Conservation (phyloP, 2,113 vertebrate genomes). For the Myrmecobius fasciatus region DNA sequence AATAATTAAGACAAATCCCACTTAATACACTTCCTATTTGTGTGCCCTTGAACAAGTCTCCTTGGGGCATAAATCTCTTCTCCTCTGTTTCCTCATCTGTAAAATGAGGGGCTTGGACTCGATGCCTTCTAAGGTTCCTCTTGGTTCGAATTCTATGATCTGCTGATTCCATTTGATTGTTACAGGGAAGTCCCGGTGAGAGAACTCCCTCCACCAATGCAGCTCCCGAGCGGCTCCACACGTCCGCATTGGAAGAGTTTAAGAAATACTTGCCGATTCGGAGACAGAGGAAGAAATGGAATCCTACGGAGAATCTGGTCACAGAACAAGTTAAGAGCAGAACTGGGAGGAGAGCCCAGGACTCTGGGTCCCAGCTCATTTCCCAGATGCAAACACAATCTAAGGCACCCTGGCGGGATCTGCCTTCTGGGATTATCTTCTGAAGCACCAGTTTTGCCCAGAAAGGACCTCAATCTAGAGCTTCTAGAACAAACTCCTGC, state of each 20-base stretch:
- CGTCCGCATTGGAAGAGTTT: background rate
- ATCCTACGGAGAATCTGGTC: background rate
- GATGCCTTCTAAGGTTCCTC: background rate
- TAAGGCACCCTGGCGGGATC: background rate
- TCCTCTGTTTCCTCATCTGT: background rate
- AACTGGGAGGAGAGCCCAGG: background rate
- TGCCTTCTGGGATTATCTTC: background rate
- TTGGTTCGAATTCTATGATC: background rate
- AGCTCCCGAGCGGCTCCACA: background rate
- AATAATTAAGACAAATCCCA: too few relatives aligned
- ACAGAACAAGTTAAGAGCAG: background rate
- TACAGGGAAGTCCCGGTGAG: background rate
- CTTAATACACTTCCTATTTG: background rate
- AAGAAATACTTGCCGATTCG: constrained; percentile 30
- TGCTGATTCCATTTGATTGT: background rate
- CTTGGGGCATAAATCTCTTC: too few relatives aligned
- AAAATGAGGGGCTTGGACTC: background rate
- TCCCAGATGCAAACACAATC: background rate
- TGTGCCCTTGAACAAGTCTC: background rate
- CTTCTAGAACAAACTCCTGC: background rate
- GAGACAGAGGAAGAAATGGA: constrained; percentile 5
- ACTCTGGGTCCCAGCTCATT: background rate
- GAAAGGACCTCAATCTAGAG: background rate
- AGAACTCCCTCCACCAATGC: background rate
- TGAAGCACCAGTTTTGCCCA: background rate